Evolutionary conservation across 2,113 vertebrate species (phyloP).

Genomic region (Ophthalmotilapia sp.): DNA sequence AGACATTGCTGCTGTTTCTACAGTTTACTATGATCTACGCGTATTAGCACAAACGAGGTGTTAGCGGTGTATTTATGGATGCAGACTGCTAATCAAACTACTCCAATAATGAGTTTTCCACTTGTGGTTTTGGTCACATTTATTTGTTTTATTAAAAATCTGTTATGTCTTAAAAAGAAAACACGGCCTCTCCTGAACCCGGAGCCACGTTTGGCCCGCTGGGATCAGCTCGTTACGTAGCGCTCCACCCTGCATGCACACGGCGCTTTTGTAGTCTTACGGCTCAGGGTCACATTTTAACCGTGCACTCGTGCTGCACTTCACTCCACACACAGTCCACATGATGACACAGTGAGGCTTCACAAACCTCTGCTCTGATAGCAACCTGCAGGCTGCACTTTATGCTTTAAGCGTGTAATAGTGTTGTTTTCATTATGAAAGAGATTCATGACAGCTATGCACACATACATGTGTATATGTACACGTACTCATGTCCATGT

Average conservation of each 20-base stretch:
- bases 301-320: neutral
- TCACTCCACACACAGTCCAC: neutral
- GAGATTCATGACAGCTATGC: neutral
- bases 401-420: neutral
- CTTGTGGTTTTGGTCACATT: neutral
- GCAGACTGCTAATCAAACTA: neutral
- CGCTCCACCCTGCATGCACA: neutral
- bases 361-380: neutral
- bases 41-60: neutral
- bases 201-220: neutral
- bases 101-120: neutral
- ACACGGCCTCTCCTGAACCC: neutral
- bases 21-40: neutral
- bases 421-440: too few species aligned
- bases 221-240: neutral
- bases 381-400: neutral
- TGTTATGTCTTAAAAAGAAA: neutral
- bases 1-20: neutral
- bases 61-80: neutral
- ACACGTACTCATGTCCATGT: accelerated
- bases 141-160: neutral
- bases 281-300: neutral
- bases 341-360: neutral
- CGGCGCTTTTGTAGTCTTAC: neutral
- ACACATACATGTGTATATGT: neutral